Percentiles rank a stretch among this genome's conserved stretches.
These are phyloP conservation scores for Dufourea novaeangliae DNA, from an alignment of 1,140 invertebrate species.

Conservation along the genomic window DNA sequence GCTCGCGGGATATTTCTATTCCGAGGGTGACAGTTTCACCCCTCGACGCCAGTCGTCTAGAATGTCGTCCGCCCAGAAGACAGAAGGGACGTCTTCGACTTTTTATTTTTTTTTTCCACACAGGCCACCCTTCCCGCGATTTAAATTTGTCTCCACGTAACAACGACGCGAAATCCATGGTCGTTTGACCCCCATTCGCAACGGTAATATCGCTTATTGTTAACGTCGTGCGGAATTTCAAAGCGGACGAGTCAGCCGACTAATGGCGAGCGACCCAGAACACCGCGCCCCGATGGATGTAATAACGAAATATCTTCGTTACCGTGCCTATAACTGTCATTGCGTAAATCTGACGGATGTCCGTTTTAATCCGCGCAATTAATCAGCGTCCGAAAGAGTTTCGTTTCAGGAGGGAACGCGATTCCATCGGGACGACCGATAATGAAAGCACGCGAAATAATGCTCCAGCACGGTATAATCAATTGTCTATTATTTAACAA, in stretches of 20 bases:
- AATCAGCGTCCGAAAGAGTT: conserved; percentile 14
- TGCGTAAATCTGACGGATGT: conserved; percentile 9
- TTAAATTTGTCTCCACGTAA: conserved; percentile 41
- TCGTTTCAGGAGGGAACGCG: not conserved
- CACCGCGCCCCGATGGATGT: not conserved
- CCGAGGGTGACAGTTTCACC: conserved; percentile 29
- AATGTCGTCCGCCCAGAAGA: conserved; percentile 36
- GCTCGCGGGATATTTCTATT: conserved; percentile 40
- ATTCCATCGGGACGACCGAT: not conserved
- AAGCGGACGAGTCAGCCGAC: conserved; percentile 12
- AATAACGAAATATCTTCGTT: conserved; percentile 46
- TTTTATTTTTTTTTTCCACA: conserved; percentile 19
- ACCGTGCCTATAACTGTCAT: conserved; percentile 16
- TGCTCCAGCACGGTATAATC: not conserved
- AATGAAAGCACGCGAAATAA: conserved; percentile 1
- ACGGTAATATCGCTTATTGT: conserved; percentile 34
- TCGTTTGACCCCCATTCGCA: conserved; percentile 29
- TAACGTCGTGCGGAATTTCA: conserved; percentile 29
- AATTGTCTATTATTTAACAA: not conserved
- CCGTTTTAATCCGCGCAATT: conserved; percentile 34
- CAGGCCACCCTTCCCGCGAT: not conserved
- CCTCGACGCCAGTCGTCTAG: conserved; percentile 25
- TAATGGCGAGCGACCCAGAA: conserved; percentile 9
- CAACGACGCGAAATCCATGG: conserved; percentile 20
- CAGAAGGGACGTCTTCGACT: conserved; percentile 35